These are phyloP conservation scores for Delichon dasypus DNA, from an alignment of 2,797 vertebrate genomes.

Conservation along the genomic window DNA sequence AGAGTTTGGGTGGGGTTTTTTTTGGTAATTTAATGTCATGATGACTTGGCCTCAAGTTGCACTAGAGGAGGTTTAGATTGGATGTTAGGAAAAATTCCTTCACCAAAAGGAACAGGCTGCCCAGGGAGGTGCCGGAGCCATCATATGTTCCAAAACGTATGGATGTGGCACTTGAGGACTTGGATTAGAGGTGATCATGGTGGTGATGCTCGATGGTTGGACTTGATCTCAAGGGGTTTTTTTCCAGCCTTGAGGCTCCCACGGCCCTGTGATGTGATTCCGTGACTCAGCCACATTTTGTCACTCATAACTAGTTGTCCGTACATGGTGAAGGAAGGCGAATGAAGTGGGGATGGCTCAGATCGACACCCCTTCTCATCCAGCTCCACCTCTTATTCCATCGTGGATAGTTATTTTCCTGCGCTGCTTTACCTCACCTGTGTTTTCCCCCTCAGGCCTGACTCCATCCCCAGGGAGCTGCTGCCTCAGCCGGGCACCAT, in stretches of 20 bases:
- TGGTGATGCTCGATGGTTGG: neutral
- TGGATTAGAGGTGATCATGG: neutral
- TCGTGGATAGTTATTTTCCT: fast-evolving
- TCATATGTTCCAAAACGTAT: fast-evolving
- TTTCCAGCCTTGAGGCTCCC: neutral
- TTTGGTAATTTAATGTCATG: neutral
- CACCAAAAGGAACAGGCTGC: neutral
- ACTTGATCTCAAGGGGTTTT: neutral
- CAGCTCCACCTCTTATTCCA: neutral
- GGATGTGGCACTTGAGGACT: neutral
- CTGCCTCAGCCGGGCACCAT: neutral
- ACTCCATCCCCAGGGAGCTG: neutral
- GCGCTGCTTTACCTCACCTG: neutral
- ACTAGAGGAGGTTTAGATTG: no score
- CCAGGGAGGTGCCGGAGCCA: neutral
- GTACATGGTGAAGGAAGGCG: neutral
- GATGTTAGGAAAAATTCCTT: neutral
- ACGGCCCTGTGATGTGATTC: neutral
- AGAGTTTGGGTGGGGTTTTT: neutral
- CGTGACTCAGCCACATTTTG: neutral
- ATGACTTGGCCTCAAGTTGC: neutral
- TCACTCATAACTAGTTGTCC: neutral
- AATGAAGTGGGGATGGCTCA: fast-evolving
- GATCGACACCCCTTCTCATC: neutral
- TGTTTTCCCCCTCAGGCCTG: neutral